Percentiles rank a stretch among this genome's conserved stretches.
Conservation (phyloP, 2,888 invertebrate species). For the Argyresthia albistria region DNA sequence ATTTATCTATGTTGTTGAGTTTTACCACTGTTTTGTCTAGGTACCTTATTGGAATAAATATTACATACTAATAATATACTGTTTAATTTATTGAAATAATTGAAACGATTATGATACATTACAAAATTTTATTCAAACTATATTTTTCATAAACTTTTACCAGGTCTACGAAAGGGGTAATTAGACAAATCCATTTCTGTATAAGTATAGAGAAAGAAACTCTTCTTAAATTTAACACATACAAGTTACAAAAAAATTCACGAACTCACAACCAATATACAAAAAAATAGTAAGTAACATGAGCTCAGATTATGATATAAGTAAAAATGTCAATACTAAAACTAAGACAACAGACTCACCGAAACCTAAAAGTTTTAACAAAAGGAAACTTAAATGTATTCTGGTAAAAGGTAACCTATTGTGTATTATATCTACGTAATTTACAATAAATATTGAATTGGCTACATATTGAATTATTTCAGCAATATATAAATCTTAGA, state of each 20-base stretch:
- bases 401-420: constrained; percentile 2
- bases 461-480: constrained; percentile 3
- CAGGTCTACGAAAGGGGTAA: constrained; percentile 21
- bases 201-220: neutral
- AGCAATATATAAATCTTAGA: constrained; percentile 1
- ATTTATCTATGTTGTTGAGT: too few species aligned
- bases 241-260: neutral
- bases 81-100: too few species aligned
- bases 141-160: constrained; percentile 44
- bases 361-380: neutral
- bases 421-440: neutral
- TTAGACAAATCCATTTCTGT: neutral
- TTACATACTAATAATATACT: neutral
- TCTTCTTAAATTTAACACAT: neutral
- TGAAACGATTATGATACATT: constrained; percentile 25
- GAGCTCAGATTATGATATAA: constrained; percentile 17
- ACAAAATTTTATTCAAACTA: constrained; percentile 63
- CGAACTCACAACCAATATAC: neutral
- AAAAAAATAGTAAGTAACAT: constrained; percentile 31
- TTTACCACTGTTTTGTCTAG: too few species aligned
- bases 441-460: constrained; percentile 3
- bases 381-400: neutral
- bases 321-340: constrained; percentile 12
- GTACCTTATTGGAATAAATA: too few species aligned
- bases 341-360: neutral